phyloP scores from a whole-genome alignment of 2,888 invertebrate genomes.

The Lasioglossum marginatum region DNA sequence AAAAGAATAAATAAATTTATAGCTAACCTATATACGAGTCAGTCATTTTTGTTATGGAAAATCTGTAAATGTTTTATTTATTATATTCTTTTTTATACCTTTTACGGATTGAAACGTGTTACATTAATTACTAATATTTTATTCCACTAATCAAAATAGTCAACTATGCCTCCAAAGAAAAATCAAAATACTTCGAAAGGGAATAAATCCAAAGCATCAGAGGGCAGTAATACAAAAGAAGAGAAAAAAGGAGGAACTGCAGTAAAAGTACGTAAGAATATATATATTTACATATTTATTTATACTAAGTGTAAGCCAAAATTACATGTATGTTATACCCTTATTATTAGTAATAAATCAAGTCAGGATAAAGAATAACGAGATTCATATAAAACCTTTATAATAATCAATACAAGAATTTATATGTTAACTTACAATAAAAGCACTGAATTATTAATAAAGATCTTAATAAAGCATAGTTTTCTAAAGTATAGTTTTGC shows the following conservation, averaged over 20 bases:
- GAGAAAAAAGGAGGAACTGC: slow-evolving; percentile 92
- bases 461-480: too few species aligned
- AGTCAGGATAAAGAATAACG: too few species aligned
- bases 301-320: not conserved
- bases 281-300: not conserved
- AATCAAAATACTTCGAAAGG: slow-evolving; percentile 85
- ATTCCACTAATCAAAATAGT: not conserved
- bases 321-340: too few species aligned
- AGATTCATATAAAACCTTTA: too few species aligned
- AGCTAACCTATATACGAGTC: not conserved
- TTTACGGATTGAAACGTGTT: not conserved
- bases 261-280: slow-evolving; percentile 87
- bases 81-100: not conserved
- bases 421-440: too few species aligned
- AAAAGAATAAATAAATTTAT: not conserved
- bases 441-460: too few species aligned
- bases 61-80: not conserved
- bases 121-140: not conserved
- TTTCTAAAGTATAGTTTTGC: not conserved
- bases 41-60: not conserved
- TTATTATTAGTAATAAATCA: too few species aligned
- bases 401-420: too few species aligned
- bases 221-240: slow-evolving; percentile 87
- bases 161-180: slow-evolving; percentile 91
- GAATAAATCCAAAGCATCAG: slow-evolving; percentile 83